phyloP scores from a whole-genome alignment of 2,888 invertebrate genomes.

The Acrocyrtus sp. region DNA sequence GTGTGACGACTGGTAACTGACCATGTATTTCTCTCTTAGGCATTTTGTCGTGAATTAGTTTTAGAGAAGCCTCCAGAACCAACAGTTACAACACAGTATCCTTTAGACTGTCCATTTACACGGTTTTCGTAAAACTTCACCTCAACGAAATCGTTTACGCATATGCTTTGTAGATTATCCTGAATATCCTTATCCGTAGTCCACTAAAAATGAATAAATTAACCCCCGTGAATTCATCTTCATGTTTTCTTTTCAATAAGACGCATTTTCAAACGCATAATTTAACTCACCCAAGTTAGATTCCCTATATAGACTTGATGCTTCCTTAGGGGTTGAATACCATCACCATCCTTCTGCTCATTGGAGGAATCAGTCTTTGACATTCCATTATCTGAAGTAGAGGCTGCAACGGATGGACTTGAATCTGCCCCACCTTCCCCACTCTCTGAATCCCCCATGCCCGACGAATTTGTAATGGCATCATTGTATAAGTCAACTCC shows the following conservation, averaged over 20 bases:
- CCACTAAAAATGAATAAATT: slow-evolving; percentile 77
- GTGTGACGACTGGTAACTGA: slow-evolving; percentile 91
- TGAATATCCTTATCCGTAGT: slow-evolving; percentile 96
- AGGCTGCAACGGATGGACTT: too few relatives aligned
- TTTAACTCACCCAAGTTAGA: slow-evolving; percentile 88
- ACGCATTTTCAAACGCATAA: background rate
- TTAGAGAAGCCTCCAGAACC: slow-evolving; percentile 91
- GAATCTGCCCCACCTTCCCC: too few relatives aligned
- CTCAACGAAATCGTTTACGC: slow-evolving; percentile 93
- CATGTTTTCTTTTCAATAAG: background rate
- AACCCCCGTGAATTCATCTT: background rate
- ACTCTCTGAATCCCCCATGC: too few relatives aligned
- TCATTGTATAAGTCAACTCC: too few relatives aligned
- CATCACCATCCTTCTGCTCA: background rate
- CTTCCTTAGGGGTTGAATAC: background rate
- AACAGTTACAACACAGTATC: slow-evolving; percentile 94
- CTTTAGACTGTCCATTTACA: slow-evolving; percentile 97
- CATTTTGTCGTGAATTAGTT: slow-evolving; percentile 89
- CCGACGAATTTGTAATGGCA: too few relatives aligned
- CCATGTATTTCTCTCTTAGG: slow-evolving; percentile 95
- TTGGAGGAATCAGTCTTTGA: background rate
- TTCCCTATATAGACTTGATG: slow-evolving; percentile 88
- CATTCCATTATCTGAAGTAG: background rate
- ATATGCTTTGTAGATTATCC: slow-evolving; percentile 84
- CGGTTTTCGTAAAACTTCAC: slow-evolving; percentile 99